phyloP scores from a whole-genome alignment of 2,113 vertebrate species.

The Periophthalmodon schlosseri region DNA sequence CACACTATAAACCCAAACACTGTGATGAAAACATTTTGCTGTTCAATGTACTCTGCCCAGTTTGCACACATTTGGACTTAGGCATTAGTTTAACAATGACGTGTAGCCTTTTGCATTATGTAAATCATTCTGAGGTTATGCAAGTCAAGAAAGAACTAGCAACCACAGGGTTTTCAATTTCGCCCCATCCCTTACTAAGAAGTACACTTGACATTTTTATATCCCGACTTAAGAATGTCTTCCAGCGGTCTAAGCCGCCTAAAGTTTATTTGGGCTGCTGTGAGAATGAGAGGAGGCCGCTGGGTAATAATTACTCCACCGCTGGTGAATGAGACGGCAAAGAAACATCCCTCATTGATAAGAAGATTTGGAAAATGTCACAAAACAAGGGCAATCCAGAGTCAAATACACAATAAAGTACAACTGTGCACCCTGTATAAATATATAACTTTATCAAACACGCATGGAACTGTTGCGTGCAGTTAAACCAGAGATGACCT shows the following conservation, averaged over 20 bases:
- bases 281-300: conserved; percentile 17
- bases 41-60: background rate
- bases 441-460: background rate
- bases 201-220: conserved; percentile 61
- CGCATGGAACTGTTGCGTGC: background rate
- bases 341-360: conserved; percentile 37
- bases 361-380: conserved; percentile 45
- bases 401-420: background rate
- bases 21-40: background rate
- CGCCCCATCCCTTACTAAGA: conserved; percentile 39
- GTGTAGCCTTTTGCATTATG: conserved; percentile 57
- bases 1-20: background rate
- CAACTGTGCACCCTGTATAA: conserved; percentile 15
- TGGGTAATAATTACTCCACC: conserved; percentile 50
- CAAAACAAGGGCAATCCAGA: conserved; percentile 9
- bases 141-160: conserved; percentile 45
- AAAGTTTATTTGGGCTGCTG: conserved; percentile 38
- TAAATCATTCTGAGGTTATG: conserved; percentile 67
- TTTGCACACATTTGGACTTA: conserved; percentile 11
- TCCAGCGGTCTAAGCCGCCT: conserved; percentile 36
- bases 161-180: conserved; percentile 49
- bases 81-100: conserved; percentile 41
- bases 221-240: conserved; percentile 44
- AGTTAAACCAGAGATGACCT: conserved; percentile 2
- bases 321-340: conserved; percentile 32